A percentile compares a stretch with the other conserved stretches of the same genome.
Evolutionary conservation across 2,797 vertebrate genomes (phyloP).

Genomic region (Moxostoma hubbsi): DNA sequence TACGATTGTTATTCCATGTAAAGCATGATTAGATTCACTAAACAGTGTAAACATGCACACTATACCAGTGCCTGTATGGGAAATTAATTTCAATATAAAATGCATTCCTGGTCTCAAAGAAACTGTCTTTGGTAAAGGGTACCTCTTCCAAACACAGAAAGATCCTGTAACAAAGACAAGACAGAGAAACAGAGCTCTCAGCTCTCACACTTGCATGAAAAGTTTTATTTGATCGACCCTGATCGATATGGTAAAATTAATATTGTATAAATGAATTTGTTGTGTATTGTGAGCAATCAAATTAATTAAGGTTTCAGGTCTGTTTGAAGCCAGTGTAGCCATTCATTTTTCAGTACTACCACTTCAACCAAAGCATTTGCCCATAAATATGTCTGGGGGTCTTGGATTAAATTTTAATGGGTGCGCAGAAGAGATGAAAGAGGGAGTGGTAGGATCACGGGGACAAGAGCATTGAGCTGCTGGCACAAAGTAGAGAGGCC

Average conservation of each 20-base stretch:
- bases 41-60: conserved; percentile 19
- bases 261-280: conserved; percentile 80
- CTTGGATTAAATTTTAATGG: conserved; percentile 87
- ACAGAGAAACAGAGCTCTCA: conserved; percentile 10
- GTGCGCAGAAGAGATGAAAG: conserved; percentile 81
- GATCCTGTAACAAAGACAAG: conserved; percentile 21
- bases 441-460: conserved; percentile 73
- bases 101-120: conserved; percentile 23
- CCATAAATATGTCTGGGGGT: conserved; percentile 87
- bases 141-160: conserved; percentile 23
- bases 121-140: conserved; percentile 10
- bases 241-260: conserved; percentile 61
- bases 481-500: conserved; percentile 78
- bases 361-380: conserved; percentile 83
- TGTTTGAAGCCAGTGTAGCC: conserved; percentile 87
- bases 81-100: conserved; percentile 46
- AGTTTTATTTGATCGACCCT: conserved; percentile 65
- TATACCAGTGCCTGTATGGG: conserved; percentile 22
- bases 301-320: conserved; percentile 95
- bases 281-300: conserved; percentile 88
- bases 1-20: conserved; percentile 47
- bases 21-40: conserved; percentile 40
- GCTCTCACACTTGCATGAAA: conserved; percentile 28
- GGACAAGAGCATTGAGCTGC: conserved; percentile 73
- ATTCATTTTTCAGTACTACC: conserved; percentile 83